phyloP scores from a whole-genome alignment of 1,140 invertebrate genomes.

The Drosophila willistoni region DNA sequence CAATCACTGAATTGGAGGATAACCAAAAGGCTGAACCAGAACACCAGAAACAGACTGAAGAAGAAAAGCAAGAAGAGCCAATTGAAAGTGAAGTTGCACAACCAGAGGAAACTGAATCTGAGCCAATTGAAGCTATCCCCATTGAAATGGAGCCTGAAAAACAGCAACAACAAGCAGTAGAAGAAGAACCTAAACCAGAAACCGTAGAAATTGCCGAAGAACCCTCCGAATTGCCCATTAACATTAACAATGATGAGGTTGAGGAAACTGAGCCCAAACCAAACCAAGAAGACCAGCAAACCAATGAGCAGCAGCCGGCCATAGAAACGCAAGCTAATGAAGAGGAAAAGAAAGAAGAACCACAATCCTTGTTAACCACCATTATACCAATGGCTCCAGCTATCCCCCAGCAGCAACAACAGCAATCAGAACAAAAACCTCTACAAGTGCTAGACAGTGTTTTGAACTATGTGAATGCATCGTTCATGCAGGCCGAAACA shows the following conservation, averaged over 20 bases:
- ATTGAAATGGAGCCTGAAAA: conserved; percentile 1
- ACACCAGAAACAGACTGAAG: not conserved
- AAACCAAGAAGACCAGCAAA: not conserved
- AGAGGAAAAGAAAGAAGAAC: conserved; percentile 1
- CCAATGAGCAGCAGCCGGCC: not conserved
- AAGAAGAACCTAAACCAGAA: not conserved
- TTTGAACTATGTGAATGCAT: conserved; percentile 80
- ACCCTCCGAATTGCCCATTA: not conserved
- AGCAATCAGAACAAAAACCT: conserved; percentile 12
- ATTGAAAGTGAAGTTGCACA: conserved; percentile 1
- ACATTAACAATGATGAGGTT: not conserved
- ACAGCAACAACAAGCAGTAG: too few relatives aligned
- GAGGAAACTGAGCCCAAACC: conserved; percentile 1
- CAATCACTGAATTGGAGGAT: conserved; percentile 23
- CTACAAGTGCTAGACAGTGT: conserved; percentile 66
- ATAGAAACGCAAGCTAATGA: conserved; percentile 10
- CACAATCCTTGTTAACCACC: conserved; percentile 62
- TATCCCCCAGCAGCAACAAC: conserved; percentile 30
- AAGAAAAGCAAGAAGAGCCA: conserved; percentile 21
- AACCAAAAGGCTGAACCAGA: not conserved
- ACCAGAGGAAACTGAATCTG: not conserved
- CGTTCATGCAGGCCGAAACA: conserved; percentile 56
- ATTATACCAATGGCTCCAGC: conserved; percentile 55
- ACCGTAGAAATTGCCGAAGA: too few relatives aligned
- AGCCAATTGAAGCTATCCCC: conserved; percentile 5